Evolutionary conservation across 1,140 invertebrate genomes (phyloP), one percentile per base, ranked within the genome.

Genomic region (Pseudomyrmex cubaensis): DNA sequence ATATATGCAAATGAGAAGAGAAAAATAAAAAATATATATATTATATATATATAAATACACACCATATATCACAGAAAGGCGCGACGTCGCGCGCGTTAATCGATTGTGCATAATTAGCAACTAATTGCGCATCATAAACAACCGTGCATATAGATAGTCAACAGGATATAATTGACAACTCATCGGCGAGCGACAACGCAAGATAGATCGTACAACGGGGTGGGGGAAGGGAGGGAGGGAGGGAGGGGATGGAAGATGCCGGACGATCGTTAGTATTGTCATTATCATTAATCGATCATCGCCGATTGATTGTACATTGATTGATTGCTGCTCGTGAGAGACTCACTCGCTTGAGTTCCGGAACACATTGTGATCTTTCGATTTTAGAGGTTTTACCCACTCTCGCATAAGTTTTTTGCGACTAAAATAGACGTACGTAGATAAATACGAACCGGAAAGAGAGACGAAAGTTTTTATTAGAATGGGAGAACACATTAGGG

Each of bases 41-140:
- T 75, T 82, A 76, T 82, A 75, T 48, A 75, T 76, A 66, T 64
- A 66, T 25, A 84, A 52, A 84, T 72, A 84, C 62, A 84, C 72
- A 84, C 63, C 56, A 77, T 78, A 84, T 84, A 82, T 70, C 46
- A 35, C 35, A 17, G 70, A 74, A 22, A 46, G 46, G 15, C 44
- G 57, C 17, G 59, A 4, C 62, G 78, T 75, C 61, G 54, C 59
- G 83, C 84, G 70, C 22, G 75, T 82, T 74, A 90, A 90, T 86
- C 88, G 85, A 91, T 90, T 92, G 92, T 93, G 92, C 90, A 93
- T 93, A 92, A 91, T 87, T 90, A 91, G 87, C 89, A 85, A 85
- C 82, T 90, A 87, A 88, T 85, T 87, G 86, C 87, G 86, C 87
- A 77, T 84, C 66, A 50, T 80, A 83, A 84, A 75, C 20, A 86